Conservation (phyloP, 2,888 invertebrate genomes). For the Autographa pulchrina region DNA sequence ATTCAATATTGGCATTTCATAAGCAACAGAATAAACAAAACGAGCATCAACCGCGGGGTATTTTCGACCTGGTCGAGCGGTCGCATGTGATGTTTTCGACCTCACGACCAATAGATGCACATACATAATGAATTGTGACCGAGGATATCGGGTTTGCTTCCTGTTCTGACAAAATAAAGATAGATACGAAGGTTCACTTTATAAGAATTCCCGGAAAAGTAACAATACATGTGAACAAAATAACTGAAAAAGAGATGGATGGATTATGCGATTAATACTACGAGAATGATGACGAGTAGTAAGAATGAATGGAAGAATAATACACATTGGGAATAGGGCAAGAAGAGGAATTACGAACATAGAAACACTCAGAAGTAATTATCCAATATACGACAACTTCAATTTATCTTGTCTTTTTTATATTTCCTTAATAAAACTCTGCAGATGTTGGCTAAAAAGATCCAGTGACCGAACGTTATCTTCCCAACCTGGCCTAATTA, state of each 20-base stretch:
- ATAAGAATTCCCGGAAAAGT: background rate
- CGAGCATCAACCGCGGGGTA: constrained; percentile 42
- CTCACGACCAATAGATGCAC: constrained; percentile 71
- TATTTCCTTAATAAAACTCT: no score
- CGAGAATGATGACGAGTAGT: no score
- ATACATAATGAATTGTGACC: constrained; percentile 73
- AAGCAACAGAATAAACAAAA: constrained; percentile 34
- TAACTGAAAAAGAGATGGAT: background rate
- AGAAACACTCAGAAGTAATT: no score
- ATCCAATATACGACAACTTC: no score
- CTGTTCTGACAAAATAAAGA: constrained; percentile 16
- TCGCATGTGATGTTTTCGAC: constrained; percentile 59
- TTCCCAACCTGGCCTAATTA: constrained; percentile 5
- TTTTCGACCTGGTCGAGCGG: constrained; percentile 43
- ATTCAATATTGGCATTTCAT: constrained; percentile 23
- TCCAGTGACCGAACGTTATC: background rate
- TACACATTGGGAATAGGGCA: background rate
- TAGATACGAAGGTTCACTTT: constrained; percentile 30
- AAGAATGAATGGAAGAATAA: background rate
- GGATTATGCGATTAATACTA: no score
- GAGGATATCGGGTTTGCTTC: constrained; percentile 60
- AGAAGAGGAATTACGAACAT: background rate
- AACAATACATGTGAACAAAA: background rate
- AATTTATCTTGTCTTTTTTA: no score
- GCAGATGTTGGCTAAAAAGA: background rate